A percentile compares a stretch with the other conserved stretches of the same genome.
These are phyloP conservation scores for Drosophila kurseongensis DNA, from an alignment of 1,140 invertebrate species.

Conservation along the genomic window DNA sequence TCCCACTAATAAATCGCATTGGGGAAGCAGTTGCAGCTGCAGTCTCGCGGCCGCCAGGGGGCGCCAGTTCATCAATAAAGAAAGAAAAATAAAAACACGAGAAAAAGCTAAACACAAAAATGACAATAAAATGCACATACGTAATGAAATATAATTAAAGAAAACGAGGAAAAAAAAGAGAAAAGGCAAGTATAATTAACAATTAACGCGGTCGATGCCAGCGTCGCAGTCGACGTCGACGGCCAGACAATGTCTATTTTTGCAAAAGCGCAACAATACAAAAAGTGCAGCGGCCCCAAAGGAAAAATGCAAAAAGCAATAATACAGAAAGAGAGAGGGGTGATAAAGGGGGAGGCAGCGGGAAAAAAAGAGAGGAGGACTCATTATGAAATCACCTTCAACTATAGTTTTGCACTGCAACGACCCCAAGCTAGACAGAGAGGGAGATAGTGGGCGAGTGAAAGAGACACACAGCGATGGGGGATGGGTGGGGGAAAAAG, in stretches of 20 bases:
- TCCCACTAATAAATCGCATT: slow-evolving; percentile 42
- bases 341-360: neutral
- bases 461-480: neutral
- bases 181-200: slow-evolving; percentile 57
- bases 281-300: slow-evolving; percentile 42
- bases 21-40: slow-evolving; percentile 29
- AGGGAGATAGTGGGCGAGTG: neutral
- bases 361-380: slow-evolving; percentile 18
- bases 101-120: slow-evolving; percentile 23
- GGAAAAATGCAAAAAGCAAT: slow-evolving; percentile 23
- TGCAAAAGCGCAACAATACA: slow-evolving; percentile 52
- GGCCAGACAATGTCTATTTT: slow-evolving; percentile 67
- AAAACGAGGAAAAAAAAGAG: slow-evolving; percentile 38
- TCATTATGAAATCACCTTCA: slow-evolving; percentile 82
- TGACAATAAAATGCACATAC: slow-evolving; percentile 67
- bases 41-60: slow-evolving; percentile 3
- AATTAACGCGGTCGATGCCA: slow-evolving; percentile 37
- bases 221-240: slow-evolving; percentile 33
- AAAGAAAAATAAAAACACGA: slow-evolving; percentile 7
- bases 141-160: slow-evolving; percentile 82
- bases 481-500: neutral
- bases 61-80: neutral
- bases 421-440: slow-evolving; percentile 52
- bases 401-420: slow-evolving; percentile 75
- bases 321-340: slow-evolving; percentile 8